Evolutionary conservation across 2,113 vertebrate species (phyloP).

Genomic region (Hystrix cristata): DNA sequence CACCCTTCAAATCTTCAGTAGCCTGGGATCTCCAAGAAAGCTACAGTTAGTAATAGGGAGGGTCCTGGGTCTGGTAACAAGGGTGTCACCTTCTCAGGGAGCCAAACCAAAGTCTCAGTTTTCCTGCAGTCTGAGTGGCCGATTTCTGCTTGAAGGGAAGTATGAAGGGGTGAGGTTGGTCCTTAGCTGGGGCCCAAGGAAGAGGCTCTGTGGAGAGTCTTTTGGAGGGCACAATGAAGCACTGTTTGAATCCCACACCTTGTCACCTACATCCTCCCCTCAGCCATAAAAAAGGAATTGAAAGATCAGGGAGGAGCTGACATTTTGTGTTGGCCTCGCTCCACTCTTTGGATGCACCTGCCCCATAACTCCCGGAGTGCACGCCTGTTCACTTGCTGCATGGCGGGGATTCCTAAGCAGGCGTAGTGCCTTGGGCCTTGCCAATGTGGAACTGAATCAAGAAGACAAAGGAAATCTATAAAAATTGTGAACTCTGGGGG

Average conservation of each 20-base stretch:
- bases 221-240: not conserved
- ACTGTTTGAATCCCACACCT: not conserved
- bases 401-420: not conserved
- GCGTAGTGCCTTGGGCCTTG: not conserved
- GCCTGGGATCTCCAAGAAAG: not conserved
- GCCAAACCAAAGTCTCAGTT: not conserved
- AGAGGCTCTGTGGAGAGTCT: not conserved
- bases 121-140: not conserved
- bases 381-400: not conserved
- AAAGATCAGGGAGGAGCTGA: not conserved
- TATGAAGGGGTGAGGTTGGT: not conserved
- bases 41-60: not conserved
- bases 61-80: not conserved
- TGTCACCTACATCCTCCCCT: not conserved
- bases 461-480: constrained; percentile 7
- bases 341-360: not conserved
- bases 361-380: not conserved
- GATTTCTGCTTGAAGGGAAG: not conserved
- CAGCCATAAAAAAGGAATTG: not conserved
- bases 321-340: not conserved
- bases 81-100: not conserved
- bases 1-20: not conserved
- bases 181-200: not conserved
- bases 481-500: not conserved
- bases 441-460: not conserved